These are phyloP conservation scores for Champsocephalus gunnari DNA, from an alignment of 2,797 vertebrate species.

Conservation along the genomic window DNA sequence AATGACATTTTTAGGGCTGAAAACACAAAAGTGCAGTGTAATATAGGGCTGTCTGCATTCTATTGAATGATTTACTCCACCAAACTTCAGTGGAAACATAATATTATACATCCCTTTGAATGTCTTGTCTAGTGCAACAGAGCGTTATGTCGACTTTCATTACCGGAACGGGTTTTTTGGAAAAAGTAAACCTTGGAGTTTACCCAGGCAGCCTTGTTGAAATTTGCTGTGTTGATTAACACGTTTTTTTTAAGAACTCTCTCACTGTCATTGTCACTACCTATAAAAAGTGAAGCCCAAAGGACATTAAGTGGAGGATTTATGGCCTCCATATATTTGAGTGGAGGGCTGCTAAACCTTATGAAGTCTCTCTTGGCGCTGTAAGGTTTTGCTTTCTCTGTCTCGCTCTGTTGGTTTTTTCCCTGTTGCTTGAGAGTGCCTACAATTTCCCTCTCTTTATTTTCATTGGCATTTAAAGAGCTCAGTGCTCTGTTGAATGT, in stretches of 20 bases:
- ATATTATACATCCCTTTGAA: slow-evolving; percentile 66
- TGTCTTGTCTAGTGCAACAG: slow-evolving; percentile 48
- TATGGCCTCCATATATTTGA: slow-evolving; percentile 83
- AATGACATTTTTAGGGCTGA: slow-evolving; percentile 30
- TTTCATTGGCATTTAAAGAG: slow-evolving; percentile 84
- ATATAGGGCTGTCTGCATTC: slow-evolving; percentile 39
- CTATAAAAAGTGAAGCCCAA: slow-evolving; percentile 80
- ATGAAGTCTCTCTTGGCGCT: slow-evolving; percentile 80
- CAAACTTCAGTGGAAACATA: slow-evolving; percentile 68
- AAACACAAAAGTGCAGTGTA: slow-evolving; percentile 45
- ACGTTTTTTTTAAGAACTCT: slow-evolving; percentile 65
- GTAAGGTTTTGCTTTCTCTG: slow-evolving; percentile 79
- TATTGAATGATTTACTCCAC: slow-evolving; percentile 65
- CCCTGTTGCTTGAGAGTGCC: slow-evolving; percentile 78
- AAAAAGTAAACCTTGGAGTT: slow-evolving; percentile 60
- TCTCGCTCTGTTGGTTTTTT: slow-evolving; percentile 80
- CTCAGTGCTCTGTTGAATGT: slow-evolving; percentile 72
- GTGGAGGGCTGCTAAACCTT: slow-evolving; percentile 82
- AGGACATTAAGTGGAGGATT: slow-evolving; percentile 84
- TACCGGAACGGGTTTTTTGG: slow-evolving; percentile 57
- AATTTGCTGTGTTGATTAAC: slow-evolving; percentile 70
- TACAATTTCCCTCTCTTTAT: slow-evolving; percentile 82
- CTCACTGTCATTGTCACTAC: slow-evolving; percentile 78
- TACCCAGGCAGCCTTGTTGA: slow-evolving; percentile 58
- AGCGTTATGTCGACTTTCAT: slow-evolving; percentile 68